These are phyloP conservation scores for Callithrix jacchus DNA, from an alignment of 2,113 vertebrate species.

Conservation along the genomic window DNA sequence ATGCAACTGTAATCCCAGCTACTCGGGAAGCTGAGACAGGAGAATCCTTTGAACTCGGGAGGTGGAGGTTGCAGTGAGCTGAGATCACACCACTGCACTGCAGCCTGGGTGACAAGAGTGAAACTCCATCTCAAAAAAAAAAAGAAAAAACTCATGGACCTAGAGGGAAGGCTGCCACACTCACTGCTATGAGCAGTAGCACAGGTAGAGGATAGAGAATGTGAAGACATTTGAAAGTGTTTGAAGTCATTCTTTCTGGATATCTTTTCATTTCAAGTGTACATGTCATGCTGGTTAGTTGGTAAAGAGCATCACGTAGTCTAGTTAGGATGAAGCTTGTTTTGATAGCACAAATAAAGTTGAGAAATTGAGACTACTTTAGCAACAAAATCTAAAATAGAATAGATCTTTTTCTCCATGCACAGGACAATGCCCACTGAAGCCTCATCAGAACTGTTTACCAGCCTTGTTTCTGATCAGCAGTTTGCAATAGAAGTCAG, in stretches of 20 bases:
- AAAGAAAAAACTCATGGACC: not conserved
- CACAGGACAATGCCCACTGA: not conserved
- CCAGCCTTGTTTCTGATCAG: not conserved
- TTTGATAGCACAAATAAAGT: conserved; percentile 25
- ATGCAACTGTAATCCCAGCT: no score
- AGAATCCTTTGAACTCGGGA: no score
- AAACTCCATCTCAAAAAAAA: no score
- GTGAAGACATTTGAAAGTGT: not conserved
- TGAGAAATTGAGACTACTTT: not conserved
- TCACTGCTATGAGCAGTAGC: not conserved
- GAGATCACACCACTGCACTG: no score
- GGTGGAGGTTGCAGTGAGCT: no score
- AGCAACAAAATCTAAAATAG: not conserved
- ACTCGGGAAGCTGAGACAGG: no score
- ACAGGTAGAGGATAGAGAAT: not conserved
- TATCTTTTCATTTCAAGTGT: conserved; percentile 42
- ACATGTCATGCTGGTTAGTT: not conserved
- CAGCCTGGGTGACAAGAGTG: no score
- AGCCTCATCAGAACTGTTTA: not conserved
- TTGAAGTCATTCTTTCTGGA: not conserved
- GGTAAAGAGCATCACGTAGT: not conserved
- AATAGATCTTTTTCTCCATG: not conserved
- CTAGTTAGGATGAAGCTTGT: not conserved
- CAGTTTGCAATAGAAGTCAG: conserved; percentile 4
- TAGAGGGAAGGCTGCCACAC: not conserved